Evolutionary conservation across 2,113 vertebrate species (phyloP).

Genomic region (Callaeas wilsoni): DNA sequence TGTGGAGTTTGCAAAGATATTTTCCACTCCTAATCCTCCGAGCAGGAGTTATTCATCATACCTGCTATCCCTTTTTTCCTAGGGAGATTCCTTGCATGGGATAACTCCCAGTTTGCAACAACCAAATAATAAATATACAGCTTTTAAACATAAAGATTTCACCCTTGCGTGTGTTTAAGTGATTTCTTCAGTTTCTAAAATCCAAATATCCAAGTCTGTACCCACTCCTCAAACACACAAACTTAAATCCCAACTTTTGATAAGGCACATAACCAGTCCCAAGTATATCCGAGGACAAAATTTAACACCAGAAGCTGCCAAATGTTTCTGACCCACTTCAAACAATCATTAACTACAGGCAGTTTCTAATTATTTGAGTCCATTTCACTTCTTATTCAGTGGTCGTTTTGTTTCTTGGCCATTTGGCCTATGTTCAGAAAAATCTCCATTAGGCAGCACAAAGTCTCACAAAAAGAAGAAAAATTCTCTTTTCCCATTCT

Average conservation of each 20-base stretch:
- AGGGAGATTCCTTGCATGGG: neutral
- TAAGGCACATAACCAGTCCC: neutral
- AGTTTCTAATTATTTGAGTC: constrained; percentile 16
- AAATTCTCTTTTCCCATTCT: neutral
- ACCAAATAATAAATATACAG: neutral
- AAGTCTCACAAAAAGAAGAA: neutral
- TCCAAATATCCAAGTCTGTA: neutral
- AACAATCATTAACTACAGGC: constrained; percentile 10
- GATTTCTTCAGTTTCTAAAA: neutral
- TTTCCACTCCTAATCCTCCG: neutral
- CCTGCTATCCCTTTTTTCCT: neutral
- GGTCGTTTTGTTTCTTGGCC: constrained; percentile 26
- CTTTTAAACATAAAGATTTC: neutral
- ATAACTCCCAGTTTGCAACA: neutral
- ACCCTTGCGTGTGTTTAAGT: accelerated
- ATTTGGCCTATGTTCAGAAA: constrained; percentile 43
- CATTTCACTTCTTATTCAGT: constrained; percentile 29
- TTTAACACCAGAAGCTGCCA: neutral
- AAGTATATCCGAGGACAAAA: neutral
- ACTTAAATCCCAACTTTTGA: neutral
- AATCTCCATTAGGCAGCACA: constrained; percentile 5
- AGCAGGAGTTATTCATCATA: neutral
- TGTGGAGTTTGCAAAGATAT: neutral
- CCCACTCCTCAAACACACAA: neutral
- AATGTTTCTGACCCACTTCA: neutral